Conservation (phyloP, 1,140 invertebrate species). For the Protaetia brevitarsis region DNA sequence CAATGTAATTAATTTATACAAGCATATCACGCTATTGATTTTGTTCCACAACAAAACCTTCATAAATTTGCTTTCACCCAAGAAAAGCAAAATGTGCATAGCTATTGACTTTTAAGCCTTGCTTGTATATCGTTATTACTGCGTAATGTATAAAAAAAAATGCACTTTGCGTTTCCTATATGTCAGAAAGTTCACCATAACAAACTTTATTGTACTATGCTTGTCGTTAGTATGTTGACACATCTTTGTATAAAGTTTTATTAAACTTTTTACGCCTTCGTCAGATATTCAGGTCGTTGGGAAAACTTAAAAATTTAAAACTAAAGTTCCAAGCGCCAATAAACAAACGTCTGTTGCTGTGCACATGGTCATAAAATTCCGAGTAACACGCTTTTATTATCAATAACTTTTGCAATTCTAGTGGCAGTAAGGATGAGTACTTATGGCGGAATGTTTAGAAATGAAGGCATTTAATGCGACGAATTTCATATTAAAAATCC, state of each 20-base stretch:
- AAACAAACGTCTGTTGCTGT: constrained; percentile 9
- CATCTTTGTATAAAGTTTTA: constrained; percentile 9
- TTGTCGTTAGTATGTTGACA: background rate
- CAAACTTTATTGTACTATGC: constrained; percentile 3
- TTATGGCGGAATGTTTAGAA: background rate
- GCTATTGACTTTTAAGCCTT: too few relatives aligned
- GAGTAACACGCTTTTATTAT: constrained; percentile 10
- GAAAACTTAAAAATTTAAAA: constrained; percentile 18
- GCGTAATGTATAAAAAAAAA: too few relatives aligned
- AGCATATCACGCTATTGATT: too few relatives aligned
- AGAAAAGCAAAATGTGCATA: too few relatives aligned
- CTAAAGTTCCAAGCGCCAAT: constrained; percentile 5
- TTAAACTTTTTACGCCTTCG: constrained; percentile 13
- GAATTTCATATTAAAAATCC: background rate
- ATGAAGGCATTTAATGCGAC: background rate
- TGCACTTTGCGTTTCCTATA: background rate
- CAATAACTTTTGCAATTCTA: constrained; percentile 7
- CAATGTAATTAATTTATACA: too few relatives aligned
- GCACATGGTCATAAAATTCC: background rate
- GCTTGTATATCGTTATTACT: too few relatives aligned
- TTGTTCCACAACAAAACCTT: too few relatives aligned
- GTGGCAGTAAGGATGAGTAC: background rate
- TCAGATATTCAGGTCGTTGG: constrained; percentile 7
- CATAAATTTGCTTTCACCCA: too few relatives aligned
- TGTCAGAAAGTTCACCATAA: background rate